phyloP scores from a whole-genome alignment of 2,113 vertebrate genomes.

The Malaclemys terrapin region DNA sequence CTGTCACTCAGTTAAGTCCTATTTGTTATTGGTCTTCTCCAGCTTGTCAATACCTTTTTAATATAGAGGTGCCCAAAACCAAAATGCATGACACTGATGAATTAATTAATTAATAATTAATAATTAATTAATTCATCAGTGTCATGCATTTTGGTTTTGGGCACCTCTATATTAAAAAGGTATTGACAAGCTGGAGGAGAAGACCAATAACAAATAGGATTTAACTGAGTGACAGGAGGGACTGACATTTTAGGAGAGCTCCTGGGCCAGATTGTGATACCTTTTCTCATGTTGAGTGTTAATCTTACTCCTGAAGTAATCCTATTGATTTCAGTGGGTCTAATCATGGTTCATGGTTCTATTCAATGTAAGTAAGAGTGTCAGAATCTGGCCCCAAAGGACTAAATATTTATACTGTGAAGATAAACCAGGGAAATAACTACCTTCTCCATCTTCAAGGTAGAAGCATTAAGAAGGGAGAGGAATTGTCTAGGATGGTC shows the following conservation, averaged over 20 bases:
- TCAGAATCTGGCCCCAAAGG: not conserved
- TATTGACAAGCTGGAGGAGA: not conserved
- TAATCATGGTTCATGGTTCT: not conserved
- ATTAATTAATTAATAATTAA: too few relatives aligned
- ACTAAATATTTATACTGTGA: not conserved
- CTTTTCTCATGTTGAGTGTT: not conserved
- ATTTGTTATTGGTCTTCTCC: not conserved
- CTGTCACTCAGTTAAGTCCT: not conserved
- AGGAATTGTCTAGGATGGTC: not conserved
- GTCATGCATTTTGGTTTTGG: not conserved
- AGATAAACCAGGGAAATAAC: not conserved
- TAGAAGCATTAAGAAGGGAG: not conserved
- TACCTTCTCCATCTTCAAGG: not conserved
- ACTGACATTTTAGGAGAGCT: not conserved
- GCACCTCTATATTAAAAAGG: not conserved
- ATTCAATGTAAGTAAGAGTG: not conserved
- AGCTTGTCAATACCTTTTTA: not conserved
- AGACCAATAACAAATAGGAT: not conserved
- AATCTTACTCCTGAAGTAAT: not conserved
- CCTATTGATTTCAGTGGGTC: not conserved
- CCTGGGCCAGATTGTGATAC: not conserved
- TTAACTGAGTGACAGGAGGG: not conserved
- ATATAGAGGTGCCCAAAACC: not conserved
- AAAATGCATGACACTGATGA: not conserved
- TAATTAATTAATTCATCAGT: too few relatives aligned